A percentile compares a stretch with the other conserved stretches of the same genome.
These are phyloP conservation scores for Sinotaia quadrata DNA, from an alignment of 2,888 invertebrate species.

Conservation along the genomic window DNA sequence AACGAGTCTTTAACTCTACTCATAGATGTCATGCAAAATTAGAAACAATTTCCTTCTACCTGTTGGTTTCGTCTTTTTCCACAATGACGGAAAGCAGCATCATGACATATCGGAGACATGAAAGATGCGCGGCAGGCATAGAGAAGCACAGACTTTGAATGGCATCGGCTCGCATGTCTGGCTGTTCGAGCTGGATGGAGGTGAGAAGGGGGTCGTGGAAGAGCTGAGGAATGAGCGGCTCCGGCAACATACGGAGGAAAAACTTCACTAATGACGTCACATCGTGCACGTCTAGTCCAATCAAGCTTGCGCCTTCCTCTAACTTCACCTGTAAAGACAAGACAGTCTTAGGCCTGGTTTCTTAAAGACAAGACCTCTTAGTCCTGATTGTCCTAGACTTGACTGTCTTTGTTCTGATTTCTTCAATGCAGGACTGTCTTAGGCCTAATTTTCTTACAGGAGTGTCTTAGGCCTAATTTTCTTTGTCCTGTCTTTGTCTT, in stretches of 20 bases:
- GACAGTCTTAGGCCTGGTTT: no score
- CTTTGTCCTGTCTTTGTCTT: not conserved
- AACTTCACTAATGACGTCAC: constrained; percentile 24
- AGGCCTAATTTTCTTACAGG: not conserved
- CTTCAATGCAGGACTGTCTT: not conserved
- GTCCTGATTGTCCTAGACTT: not conserved
- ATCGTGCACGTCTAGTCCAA: constrained; percentile 13
- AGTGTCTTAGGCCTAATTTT: not conserved
- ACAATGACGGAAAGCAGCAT: constrained; percentile 3
- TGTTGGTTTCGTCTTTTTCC: not conserved
- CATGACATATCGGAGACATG: constrained; percentile 26
- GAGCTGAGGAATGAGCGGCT: constrained; percentile 21
- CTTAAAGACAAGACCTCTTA: no score
- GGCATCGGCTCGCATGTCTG: constrained; percentile 3
- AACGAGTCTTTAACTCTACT: no score
- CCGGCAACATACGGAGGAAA: constrained; percentile 21
- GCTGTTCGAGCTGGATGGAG: constrained; percentile 7
- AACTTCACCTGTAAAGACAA: not conserved
- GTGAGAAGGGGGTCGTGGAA: constrained; percentile 25
- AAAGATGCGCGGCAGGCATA: constrained; percentile 20
- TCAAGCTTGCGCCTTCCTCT: constrained; percentile 8
- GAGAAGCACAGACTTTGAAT: constrained; percentile 22
- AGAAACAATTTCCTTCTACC: no score
- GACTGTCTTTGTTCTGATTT: not conserved
- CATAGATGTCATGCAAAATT: no score